phyloP scores from a whole-genome alignment of 2,113 vertebrate genomes.

The Mungos mungo region DNA sequence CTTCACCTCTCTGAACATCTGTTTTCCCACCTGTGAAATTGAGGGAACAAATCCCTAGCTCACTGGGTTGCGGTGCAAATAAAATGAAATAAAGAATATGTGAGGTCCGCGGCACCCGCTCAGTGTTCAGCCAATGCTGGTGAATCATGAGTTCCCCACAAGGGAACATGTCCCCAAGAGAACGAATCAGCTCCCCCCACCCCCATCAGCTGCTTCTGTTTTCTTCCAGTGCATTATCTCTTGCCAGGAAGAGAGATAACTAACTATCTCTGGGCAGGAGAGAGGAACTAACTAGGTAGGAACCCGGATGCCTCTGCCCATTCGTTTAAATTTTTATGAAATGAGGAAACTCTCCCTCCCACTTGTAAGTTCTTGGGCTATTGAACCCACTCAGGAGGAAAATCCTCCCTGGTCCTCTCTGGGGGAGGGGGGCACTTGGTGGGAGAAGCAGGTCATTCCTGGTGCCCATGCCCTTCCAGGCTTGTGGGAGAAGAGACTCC shows the following conservation, averaged over 20 bases:
- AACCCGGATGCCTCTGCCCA: neutral
- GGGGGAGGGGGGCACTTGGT: neutral
- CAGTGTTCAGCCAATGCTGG: neutral
- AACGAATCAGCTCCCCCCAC: neutral
- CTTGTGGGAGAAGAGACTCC: accelerated
- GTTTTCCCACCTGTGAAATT: neutral
- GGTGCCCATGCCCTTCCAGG: neutral
- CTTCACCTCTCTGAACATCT: neutral
- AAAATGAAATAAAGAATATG: neutral
- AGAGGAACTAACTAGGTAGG: constrained; percentile 27
- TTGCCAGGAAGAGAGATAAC: neutral
- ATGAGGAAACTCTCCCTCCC: constrained; percentile 48
- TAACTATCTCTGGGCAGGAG: neutral
- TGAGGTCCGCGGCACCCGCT: accelerated
- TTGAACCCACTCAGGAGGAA: neutral
- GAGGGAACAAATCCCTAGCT: neutral
- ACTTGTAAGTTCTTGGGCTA: constrained; percentile 38
- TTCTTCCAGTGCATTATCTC: neutral
- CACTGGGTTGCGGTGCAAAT: neutral
- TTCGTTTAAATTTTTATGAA: constrained; percentile 62
- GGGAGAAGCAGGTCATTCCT: neutral
- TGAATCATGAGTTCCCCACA: neutral
- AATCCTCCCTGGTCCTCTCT: neutral
- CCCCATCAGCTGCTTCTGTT: neutral
- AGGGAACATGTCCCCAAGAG: neutral